phyloP scores from a whole-genome alignment of 2,113 vertebrate species.

The Calyptomena viridis region DNA sequence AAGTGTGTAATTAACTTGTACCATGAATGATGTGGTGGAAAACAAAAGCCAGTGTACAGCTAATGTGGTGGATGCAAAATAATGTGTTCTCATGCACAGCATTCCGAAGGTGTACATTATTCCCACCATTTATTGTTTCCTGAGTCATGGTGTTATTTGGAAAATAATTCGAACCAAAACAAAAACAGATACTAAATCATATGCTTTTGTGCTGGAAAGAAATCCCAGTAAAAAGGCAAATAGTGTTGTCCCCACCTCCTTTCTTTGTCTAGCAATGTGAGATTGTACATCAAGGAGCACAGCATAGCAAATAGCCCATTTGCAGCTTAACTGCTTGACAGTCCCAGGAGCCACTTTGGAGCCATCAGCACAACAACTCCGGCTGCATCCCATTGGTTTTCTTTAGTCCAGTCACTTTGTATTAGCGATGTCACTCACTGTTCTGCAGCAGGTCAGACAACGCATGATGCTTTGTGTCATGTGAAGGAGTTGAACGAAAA shows the following conservation, averaged over 20 bases:
- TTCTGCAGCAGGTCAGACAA: not conserved
- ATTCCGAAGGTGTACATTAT: not conserved
- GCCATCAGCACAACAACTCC: not conserved
- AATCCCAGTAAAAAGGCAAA: not conserved
- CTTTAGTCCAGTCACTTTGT: not conserved
- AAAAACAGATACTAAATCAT: not conserved
- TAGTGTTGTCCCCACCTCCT: not conserved
- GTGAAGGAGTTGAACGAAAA: not conserved
- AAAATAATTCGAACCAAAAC: slow-evolving; percentile 37
- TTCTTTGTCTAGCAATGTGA: not conserved
- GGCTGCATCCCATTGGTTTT: not conserved
- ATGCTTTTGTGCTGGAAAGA: not conserved
- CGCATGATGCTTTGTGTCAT: not conserved
- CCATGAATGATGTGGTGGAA: slow-evolving; percentile 29
- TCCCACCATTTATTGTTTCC: not conserved
- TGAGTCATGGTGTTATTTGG: slow-evolving; percentile 5
- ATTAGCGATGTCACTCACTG: not conserved
- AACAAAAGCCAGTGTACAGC: slow-evolving; percentile 23
- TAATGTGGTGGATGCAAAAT: slow-evolving; percentile 34
- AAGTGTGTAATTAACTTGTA: slow-evolving; percentile 56
- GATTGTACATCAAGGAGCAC: not conserved
- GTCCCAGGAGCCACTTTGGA: not conserved
- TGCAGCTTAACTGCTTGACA: not conserved
- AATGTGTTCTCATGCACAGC: slow-evolving; percentile 6
- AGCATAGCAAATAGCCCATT: not conserved